Evolutionary conservation across 2,797 vertebrate species (phyloP).

Genomic region (Thunnus albacares): DNA sequence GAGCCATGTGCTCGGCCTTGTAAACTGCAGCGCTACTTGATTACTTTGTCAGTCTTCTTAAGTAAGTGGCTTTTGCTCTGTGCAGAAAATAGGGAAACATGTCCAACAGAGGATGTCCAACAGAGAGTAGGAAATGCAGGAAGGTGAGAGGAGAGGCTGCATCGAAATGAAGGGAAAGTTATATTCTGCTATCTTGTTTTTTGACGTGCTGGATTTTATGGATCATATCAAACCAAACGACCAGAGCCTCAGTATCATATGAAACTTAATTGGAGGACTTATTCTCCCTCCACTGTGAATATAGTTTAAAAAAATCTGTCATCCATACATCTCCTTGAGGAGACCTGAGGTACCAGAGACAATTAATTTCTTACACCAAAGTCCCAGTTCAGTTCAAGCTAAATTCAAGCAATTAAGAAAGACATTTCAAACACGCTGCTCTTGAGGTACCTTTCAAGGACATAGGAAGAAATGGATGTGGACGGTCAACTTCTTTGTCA

Average conservation of each 20-base stretch:
- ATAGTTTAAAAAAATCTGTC: slow-evolving; percentile 36
- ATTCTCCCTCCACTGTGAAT: slow-evolving; percentile 35
- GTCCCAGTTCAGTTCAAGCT: slow-evolving; percentile 33
- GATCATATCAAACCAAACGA: slow-evolving; percentile 43
- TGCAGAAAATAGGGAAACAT: slow-evolving; percentile 66
- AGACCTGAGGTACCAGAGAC: slow-evolving; percentile 47
- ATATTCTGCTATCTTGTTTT: slow-evolving; percentile 52
- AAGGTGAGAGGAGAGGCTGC: slow-evolving; percentile 37
- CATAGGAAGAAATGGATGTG: neutral
- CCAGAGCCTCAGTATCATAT: slow-evolving; percentile 21
- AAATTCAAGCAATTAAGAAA: slow-evolving; percentile 46
- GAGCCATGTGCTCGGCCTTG: slow-evolving; percentile 81
- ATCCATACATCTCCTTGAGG: slow-evolving; percentile 41
- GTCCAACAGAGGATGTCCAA: slow-evolving; percentile 69
- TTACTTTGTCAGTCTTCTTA: slow-evolving; percentile 86
- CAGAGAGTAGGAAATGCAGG: slow-evolving; percentile 33
- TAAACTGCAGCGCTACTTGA: slow-evolving; percentile 82
- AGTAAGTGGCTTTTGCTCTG: slow-evolving; percentile 77
- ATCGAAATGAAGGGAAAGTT: slow-evolving; percentile 59
- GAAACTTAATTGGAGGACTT: slow-evolving; percentile 7
- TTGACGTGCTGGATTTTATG: slow-evolving; percentile 26
- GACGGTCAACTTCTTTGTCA: slow-evolving; percentile 24
- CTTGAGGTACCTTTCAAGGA: slow-evolving; percentile 29
- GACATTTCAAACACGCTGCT: slow-evolving; percentile 34
- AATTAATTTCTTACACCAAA: slow-evolving; percentile 49